A percentile compares a stretch with the other conserved stretches of the same genome.
These are phyloP conservation scores for Colletes collaris DNA, from an alignment of 2,888 invertebrate genomes.

Conservation along the genomic window DNA sequence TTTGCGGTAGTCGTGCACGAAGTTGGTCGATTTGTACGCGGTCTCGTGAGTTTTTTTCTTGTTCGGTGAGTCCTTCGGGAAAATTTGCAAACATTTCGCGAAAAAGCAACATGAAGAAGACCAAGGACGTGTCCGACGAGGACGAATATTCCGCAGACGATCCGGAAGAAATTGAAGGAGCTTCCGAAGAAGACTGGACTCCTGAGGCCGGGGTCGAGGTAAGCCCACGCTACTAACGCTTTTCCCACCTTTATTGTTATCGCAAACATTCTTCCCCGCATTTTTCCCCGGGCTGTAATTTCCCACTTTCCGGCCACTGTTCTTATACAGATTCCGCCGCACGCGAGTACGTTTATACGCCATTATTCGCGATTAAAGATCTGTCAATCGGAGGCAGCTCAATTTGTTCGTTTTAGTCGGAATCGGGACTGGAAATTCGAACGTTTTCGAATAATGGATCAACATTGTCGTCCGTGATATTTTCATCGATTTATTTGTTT, in stretches of 20 bases:
- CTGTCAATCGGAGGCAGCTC: constrained; percentile 37
- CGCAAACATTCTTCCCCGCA: neutral
- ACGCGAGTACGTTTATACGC: constrained; percentile 1
- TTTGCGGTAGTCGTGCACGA: constrained; percentile 73
- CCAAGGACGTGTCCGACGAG: constrained; percentile 81
- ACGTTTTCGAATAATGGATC: neutral
- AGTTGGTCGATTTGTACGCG: constrained; percentile 54
- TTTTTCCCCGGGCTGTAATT: neutral
- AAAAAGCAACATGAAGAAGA: constrained; percentile 80
- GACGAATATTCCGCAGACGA: constrained; percentile 82
- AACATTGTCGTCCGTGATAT: neutral
- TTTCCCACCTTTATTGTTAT: constrained; percentile 25
- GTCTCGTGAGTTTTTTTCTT: constrained; percentile 49
- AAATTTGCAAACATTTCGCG: constrained; percentile 80
- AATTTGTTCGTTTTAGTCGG: constrained; percentile 2
- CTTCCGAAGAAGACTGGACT: constrained; percentile 83
- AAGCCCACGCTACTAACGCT: constrained; percentile 64
- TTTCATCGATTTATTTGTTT: neutral
- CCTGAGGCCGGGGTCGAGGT: constrained; percentile 80
- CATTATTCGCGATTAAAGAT: constrained; percentile 31
- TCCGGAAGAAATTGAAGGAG: constrained; percentile 82
- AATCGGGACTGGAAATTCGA: neutral
- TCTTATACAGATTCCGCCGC: neutral
- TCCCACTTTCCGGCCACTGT: neutral
- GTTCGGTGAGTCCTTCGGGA: constrained; percentile 60